Conservation (phyloP, 2,797 vertebrate species). For the Streptopelia turtur region DNA sequence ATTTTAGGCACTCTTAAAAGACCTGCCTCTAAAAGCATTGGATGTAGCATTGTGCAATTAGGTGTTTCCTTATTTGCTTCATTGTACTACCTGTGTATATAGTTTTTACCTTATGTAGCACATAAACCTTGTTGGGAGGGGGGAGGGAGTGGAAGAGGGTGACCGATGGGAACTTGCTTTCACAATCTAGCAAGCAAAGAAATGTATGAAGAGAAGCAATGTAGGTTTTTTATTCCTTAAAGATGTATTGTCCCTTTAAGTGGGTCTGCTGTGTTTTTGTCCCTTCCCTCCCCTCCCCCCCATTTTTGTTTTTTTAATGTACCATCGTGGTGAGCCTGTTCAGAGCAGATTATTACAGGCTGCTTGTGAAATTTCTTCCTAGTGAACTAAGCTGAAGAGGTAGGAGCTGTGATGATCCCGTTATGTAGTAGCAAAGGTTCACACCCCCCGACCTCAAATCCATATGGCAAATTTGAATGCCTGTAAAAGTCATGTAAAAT, state of each 20-base stretch:
- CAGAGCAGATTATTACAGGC: conserved; percentile 48
- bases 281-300: no score
- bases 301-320: not conserved
- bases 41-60: conserved; percentile 99
- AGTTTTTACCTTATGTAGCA: conserved; percentile 84
- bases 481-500: not conserved
- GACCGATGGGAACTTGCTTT: conserved; percentile 68
- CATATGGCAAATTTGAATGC: not conserved
- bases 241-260: conserved; percentile 78
- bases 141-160: conserved; percentile 56
- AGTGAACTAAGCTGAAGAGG: conserved; percentile 41
- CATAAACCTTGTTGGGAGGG: conserved; percentile 72
- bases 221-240: conserved; percentile 70
- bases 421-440: conserved; percentile 55
- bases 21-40: conserved; percentile 93
- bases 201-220: conserved; percentile 73
- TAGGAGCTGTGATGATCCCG: conserved; percentile 57
- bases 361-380: conserved; percentile 25
- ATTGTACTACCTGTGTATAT: conserved; percentile 86
- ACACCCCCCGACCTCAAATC: not conserved
- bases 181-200: conserved; percentile 69
- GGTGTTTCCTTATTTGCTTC: conserved; percentile 85
- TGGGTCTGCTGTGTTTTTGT: conserved; percentile 20
- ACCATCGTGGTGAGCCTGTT: not conserved
- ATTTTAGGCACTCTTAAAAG: conserved; percentile 89